phyloP scores from a whole-genome alignment of 2,797 vertebrate species.

The Hypotaenidia okinawae region DNA sequence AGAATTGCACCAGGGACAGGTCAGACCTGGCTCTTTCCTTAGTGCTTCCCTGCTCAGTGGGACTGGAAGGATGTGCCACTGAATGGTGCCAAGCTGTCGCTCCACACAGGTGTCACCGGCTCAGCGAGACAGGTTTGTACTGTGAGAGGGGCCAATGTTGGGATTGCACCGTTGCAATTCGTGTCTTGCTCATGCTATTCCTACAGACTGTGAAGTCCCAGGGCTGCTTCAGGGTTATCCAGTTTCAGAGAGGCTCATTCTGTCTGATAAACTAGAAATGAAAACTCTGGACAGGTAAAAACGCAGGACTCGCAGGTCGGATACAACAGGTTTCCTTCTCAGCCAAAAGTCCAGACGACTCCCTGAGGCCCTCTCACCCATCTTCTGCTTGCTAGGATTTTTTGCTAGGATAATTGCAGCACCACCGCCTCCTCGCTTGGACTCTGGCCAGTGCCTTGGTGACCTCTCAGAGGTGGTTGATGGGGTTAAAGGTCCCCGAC shows the following conservation, averaged over 20 bases:
- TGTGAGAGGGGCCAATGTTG: neutral
- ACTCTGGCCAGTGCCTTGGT: conserved; percentile 50
- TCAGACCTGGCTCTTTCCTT: neutral
- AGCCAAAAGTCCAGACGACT: conserved; percentile 23
- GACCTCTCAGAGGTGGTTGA: conserved; percentile 92
- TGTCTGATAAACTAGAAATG: conserved; percentile 41
- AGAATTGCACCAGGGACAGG: conserved; percentile 35
- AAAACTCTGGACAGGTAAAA: neutral
- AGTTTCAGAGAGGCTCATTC: conserved; percentile 35
- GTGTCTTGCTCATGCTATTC: neutral
- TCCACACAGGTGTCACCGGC: neutral
- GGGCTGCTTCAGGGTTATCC: neutral
- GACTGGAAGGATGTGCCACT: neutral
- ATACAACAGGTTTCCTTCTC: conserved; percentile 19
- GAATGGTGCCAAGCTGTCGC: neutral
- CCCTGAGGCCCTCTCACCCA: conserved; percentile 54
- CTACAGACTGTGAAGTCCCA: neutral
- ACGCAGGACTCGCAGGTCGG: neutral
- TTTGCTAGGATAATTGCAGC: conserved; percentile 50
- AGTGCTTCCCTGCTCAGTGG: neutral
- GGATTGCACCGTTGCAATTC: conserved; percentile 25
- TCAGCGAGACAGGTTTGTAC: neutral
- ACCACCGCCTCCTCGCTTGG: conserved; percentile 28
- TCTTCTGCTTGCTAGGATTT: conserved; percentile 40
- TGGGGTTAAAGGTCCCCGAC: conserved; percentile 92